Percentiles rank a stretch among this genome's conserved stretches.
phyloP scores from a whole-genome alignment of 2,888 invertebrate genomes.

The Apotomis capreana region DNA sequence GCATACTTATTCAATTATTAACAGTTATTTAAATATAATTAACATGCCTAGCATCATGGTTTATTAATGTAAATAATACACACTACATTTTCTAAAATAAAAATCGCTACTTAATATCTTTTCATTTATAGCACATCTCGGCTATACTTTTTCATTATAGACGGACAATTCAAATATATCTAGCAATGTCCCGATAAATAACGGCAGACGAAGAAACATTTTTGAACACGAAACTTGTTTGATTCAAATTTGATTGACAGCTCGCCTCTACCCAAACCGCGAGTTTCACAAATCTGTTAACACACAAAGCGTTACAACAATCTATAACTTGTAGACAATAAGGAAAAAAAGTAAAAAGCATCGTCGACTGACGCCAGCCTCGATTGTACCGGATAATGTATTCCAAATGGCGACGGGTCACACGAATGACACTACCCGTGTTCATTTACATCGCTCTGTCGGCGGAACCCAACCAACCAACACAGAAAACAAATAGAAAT shows the following conservation, averaged over 20 bases:
- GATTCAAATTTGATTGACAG: conserved; percentile 27
- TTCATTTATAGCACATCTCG: too few relatives aligned
- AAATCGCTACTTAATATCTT: too few relatives aligned
- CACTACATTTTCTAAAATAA: too few relatives aligned
- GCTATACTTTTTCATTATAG: too few relatives aligned
- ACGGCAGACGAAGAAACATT: not conserved
- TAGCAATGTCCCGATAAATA: not conserved
- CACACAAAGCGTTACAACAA: conserved; percentile 28
- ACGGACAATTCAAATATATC: not conserved
- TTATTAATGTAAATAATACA: too few relatives aligned
- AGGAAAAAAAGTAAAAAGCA: conserved; percentile 25
- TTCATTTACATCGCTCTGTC: conserved; percentile 54
- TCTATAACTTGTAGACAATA: conserved; percentile 32
- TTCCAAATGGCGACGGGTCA: conserved; percentile 70
- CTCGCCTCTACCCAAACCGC: conserved; percentile 7
- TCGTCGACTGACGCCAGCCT: conserved; percentile 48
- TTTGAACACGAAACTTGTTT: not conserved
- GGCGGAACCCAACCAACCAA: conserved; percentile 36
- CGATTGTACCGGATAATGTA: conserved; percentile 71
- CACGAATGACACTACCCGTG: conserved; percentile 58
- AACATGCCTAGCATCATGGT: too few relatives aligned
- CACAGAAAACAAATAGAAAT: conserved; percentile 23
- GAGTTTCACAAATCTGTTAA: conserved; percentile 36
- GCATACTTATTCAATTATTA: too few relatives aligned
- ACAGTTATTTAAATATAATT: too few relatives aligned